These are phyloP conservation scores for Alouatta palliata DNA, from an alignment of 2,113 vertebrate species.

Conservation along the genomic window DNA sequence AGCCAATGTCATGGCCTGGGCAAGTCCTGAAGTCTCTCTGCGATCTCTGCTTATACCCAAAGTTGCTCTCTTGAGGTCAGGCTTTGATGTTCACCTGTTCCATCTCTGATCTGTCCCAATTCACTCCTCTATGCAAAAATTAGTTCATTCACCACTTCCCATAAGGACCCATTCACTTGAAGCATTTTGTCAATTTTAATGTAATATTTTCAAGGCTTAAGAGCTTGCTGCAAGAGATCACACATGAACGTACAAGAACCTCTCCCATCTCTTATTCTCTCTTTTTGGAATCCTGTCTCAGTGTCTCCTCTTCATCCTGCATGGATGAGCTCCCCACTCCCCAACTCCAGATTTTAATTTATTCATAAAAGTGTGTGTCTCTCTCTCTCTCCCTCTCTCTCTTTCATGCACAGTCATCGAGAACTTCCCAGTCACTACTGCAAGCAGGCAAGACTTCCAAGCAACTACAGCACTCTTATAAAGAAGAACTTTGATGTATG, in stretches of 20 bases:
- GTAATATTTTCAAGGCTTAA: neutral
- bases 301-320: neutral
- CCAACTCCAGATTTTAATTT: neutral
- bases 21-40: neutral
- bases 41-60: neutral
- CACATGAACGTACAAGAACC: neutral
- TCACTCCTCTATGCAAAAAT: neutral
- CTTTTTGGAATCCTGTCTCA: neutral
- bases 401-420: neutral
- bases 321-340: neutral
- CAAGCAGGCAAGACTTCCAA: neutral
- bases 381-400: neutral
- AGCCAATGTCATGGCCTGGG: neutral
- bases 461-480: neutral
- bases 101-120: neutral
- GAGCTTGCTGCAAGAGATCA: neutral
- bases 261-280: neutral
- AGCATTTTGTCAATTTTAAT: neutral
- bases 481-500: neutral
- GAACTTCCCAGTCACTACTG: neutral
- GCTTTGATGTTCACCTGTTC: neutral
- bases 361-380: neutral
- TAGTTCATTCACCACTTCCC: neutral
- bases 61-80: neutral
- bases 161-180: neutral